Conservation (phyloP, 2,797 vertebrate genomes). For the Gymnothorax reevesii region DNA sequence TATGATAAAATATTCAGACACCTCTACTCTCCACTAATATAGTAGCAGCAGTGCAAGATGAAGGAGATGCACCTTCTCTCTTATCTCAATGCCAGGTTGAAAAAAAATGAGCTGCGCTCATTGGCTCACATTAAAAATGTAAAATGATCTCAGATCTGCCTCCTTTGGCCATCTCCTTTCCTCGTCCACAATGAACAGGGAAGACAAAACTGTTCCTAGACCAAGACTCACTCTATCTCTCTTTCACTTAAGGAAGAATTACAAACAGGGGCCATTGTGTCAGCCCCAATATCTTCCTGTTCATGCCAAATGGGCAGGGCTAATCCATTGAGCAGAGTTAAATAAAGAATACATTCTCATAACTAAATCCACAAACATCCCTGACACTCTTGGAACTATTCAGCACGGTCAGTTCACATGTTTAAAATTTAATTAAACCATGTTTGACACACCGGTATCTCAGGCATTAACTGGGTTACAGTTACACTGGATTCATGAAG, state of each 20-base stretch:
- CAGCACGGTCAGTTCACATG: neutral
- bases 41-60: neutral
- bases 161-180: neutral
- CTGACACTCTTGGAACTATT: neutral
- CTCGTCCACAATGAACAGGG: neutral
- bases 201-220: too few relatives aligned
- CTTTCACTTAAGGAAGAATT: too few relatives aligned
- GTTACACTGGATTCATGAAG: neutral
- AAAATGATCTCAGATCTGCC: neutral
- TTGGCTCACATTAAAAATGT: too few relatives aligned
- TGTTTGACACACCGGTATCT: neutral
- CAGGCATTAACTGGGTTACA: neutral
- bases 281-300: neutral
- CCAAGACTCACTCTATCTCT: too few relatives aligned
- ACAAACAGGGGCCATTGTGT: neutral
- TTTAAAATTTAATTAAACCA: neutral
- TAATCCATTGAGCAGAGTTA: neutral
- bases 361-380: neutral
- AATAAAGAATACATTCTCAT: neutral
- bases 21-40: neutral
- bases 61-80: too few relatives aligned
- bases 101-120: too few relatives aligned
- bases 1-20: slow-evolving; percentile 27
- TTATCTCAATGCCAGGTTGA: too few relatives aligned
- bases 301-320: neutral